Evolutionary conservation across 2,113 vertebrate genomes (phyloP), one percentile per base, ranked within the genome.

Genomic region (Petrocephalus zakoni): DNA sequence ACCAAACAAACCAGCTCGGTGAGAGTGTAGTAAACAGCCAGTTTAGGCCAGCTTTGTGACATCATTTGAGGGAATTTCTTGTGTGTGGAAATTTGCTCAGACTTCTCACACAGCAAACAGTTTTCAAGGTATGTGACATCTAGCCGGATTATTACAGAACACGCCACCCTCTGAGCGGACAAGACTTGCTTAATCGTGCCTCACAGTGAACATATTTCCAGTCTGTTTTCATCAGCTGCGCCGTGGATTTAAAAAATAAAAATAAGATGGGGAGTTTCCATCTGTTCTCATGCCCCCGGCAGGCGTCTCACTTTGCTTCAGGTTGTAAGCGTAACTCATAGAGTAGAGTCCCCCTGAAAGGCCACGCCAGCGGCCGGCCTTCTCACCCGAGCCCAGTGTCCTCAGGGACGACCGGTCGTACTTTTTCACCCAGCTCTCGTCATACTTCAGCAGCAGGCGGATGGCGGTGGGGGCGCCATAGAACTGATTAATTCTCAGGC

Each of bases 381-480:
- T 29, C 92, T 93, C 90, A 99, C 97, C 98, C 93, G 97, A 97
- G 88, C 96, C 97, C 81, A 99, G 94, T 0, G 93, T 97, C 91
- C 94, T 96, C 90, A 99, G 93, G 49, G 97, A 97, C 0, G 98
- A 98, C 87, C 97, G 95, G 93, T 98, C 96, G 0, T 97, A 98
- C 89, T 97, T 97, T 93, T 95, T 97, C 92, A 98, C 98, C 96
- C 96, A 98, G 88, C 94, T 92, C 11, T 98, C 95, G 0, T 96
- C 96, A 0, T 96, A 95, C 87, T 97, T 98, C 91, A 98, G 94
- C 87, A 98, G 92, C 89, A 98, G 94, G 21, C 97, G 96, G 88
- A 98, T 94, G 6, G 98, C 97, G 0, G 97, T 99, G 0, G 97
- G 98, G 51, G 97, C 97, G 0, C 96, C 97, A 10, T 99, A 99